phyloP scores from a whole-genome alignment of 2,797 vertebrate genomes.

The Psittacula derbiana region DNA sequence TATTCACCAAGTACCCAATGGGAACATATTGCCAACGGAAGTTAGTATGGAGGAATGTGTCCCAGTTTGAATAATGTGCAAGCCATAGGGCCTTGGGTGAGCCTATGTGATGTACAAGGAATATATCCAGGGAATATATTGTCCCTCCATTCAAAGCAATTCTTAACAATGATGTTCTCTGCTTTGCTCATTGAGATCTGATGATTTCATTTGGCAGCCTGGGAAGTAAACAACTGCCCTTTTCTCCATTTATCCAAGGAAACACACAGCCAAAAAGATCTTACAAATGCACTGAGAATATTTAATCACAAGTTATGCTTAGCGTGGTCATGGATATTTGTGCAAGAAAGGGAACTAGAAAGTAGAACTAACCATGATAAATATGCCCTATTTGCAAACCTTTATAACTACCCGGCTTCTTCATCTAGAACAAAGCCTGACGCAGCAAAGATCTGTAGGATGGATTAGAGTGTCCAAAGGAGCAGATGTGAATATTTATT shows the following conservation, averaged over 20 bases:
- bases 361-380: constrained; percentile 73
- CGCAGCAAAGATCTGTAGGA: constrained; percentile 76
- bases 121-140: not conserved
- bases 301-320: constrained; percentile 21
- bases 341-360: constrained; percentile 41
- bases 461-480: constrained; percentile 78
- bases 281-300: constrained; percentile 9
- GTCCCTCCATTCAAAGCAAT: not conserved
- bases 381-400: constrained; percentile 73
- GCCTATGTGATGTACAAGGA: not conserved
- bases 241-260: not conserved
- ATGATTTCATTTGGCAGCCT: not conserved
- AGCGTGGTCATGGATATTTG: not conserved
- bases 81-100: not conserved
- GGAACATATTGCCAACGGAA: not conserved
- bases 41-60: not conserved
- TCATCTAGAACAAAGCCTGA: constrained; percentile 79
- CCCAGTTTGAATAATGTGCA: not conserved
- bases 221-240: not conserved
- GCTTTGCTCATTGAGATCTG: not conserved
- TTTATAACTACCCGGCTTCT: constrained; percentile 67
- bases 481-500: constrained; percentile 81
- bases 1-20: not conserved
- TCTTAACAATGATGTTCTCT: not conserved
- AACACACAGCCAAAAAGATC: not conserved